Evolutionary conservation across 2,888 invertebrate genomes (phyloP).

Genomic region (Apodemia mormo): DNA sequence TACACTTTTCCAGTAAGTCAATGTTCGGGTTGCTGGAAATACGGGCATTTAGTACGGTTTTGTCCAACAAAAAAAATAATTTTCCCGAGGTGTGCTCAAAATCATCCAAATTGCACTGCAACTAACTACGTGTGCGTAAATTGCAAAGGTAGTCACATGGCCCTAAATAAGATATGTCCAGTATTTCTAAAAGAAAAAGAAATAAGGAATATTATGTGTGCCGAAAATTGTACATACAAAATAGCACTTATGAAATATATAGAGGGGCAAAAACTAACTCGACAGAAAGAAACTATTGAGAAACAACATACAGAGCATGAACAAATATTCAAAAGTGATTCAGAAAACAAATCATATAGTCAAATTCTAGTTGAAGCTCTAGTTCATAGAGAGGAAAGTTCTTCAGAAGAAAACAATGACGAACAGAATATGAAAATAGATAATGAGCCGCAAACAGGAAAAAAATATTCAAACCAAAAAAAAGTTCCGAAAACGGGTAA

Average conservation of each 20-base stretch:
- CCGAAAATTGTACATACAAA: conserved; percentile 19
- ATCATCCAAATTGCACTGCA: conserved; percentile 11
- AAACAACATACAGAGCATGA: neutral
- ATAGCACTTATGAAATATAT: conserved; percentile 5
- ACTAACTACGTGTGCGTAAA: conserved; percentile 25
- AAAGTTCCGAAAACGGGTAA: neutral
- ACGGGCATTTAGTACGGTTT: neutral
- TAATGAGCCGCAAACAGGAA: neutral
- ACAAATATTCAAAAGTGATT: too few relatives aligned
- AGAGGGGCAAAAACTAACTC: neutral
- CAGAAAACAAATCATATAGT: neutral
- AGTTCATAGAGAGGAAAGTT: neutral
- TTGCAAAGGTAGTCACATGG: conserved; percentile 30
- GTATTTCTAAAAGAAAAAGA: conserved; percentile 31
- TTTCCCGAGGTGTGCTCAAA: conserved; percentile 21
- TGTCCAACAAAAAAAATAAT: conserved; percentile 19
- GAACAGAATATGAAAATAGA: neutral
- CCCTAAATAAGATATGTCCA: too few relatives aligned
- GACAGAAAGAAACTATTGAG: neutral
- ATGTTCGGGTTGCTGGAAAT: conserved; percentile 24
- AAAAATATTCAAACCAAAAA: neutral
- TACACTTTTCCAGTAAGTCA: conserved; percentile 15
- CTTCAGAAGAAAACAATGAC: neutral
- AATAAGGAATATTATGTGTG: conserved; percentile 28
- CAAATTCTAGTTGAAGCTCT: neutral